A percentile compares a stretch with the other conserved stretches of the same genome.
These are phyloP conservation scores for Camponotus floridanus DNA, from an alignment of 1,140 invertebrate species.

Conservation along the genomic window DNA sequence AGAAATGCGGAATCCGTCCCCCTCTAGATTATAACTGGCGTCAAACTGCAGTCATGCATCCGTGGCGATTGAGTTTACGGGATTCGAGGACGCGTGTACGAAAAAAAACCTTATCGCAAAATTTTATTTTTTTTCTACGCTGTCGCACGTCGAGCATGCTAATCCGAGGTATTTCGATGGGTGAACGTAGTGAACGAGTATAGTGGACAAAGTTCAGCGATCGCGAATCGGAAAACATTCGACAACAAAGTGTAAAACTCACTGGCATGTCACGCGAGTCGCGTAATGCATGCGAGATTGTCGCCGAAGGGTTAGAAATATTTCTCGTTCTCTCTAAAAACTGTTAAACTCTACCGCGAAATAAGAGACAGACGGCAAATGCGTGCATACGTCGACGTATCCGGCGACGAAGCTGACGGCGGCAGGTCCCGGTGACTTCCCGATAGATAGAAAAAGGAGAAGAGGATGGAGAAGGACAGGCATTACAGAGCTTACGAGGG, in stretches of 20 bases:
- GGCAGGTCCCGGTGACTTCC: slow-evolving; percentile 50
- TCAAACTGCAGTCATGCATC: slow-evolving; percentile 35
- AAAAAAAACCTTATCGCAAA: slow-evolving; percentile 23
- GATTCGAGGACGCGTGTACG: slow-evolving; percentile 37
- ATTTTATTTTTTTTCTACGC: background rate
- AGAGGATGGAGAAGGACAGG: slow-evolving; percentile 81
- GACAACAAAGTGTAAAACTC: background rate
- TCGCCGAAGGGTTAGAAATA: background rate
- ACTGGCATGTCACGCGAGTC: background rate
- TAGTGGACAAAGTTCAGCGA: background rate
- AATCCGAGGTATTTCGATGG: background rate
- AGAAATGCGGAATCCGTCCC: slow-evolving; percentile 34
- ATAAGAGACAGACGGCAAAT: slow-evolving; percentile 30
- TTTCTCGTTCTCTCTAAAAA: slow-evolving; percentile 13
- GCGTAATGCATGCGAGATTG: slow-evolving; percentile 19
- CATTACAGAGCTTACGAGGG: slow-evolving; percentile 85
- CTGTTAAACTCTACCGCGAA: background rate
- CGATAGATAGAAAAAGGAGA: slow-evolving; percentile 17
- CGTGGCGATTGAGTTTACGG: slow-evolving; percentile 42
- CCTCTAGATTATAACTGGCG: slow-evolving; percentile 11
- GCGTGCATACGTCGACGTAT: slow-evolving; percentile 33
- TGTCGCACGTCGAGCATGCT: background rate
- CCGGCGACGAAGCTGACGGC: slow-evolving; percentile 41
- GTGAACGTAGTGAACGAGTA: background rate
- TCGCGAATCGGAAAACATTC: background rate